Percentiles rank a stretch among this genome's conserved stretches.
Evolutionary conservation across 1,140 invertebrate genomes (phyloP).

Genomic region (Mesaphorura yosii): DNA sequence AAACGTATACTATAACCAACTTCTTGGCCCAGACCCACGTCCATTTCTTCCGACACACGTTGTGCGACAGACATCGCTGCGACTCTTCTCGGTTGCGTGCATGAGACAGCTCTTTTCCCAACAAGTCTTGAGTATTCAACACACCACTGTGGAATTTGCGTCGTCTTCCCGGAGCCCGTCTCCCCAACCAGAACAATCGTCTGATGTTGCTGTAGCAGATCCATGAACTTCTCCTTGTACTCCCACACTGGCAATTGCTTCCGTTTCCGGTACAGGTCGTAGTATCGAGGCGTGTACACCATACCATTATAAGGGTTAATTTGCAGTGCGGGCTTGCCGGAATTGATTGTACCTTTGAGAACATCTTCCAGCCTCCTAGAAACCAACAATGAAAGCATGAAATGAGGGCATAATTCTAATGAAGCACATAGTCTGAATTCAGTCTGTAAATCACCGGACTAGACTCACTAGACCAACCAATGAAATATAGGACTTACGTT

Average conservation of each 20-base stretch:
- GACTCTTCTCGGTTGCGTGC: conserved; percentile 93
- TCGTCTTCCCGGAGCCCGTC: conserved; percentile 95
- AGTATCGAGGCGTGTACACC: conserved; percentile 67
- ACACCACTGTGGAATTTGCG: conserved; percentile 82
- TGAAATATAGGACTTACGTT: too few species aligned
- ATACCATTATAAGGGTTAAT: conserved; percentile 60
- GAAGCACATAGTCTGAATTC: background rate
- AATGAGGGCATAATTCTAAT: background rate
- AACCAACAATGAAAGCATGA: conserved; percentile 1
- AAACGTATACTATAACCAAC: conserved; percentile 99
- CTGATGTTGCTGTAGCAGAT: conserved; percentile 75
- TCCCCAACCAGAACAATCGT: conserved; percentile 90
- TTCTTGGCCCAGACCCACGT: conserved; percentile 90
- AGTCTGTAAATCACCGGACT: too few species aligned
- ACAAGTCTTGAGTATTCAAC: conserved; percentile 70
- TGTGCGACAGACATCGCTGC: conserved; percentile 98
- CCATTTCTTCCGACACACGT: conserved; percentile 98
- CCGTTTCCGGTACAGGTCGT: conserved; percentile 75
- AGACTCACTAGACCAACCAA: too few species aligned
- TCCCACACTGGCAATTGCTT: conserved; percentile 93
- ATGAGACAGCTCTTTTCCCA: conserved; percentile 76
- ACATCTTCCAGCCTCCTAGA: conserved; percentile 19
- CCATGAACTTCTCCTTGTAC: conserved; percentile 91
- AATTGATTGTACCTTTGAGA: background rate
- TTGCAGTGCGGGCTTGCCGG: conserved; percentile 42